A percentile compares a stretch with the other conserved stretches of the same genome.
Evolutionary conservation across 2,113 vertebrate genomes (phyloP).

Genomic region (Rhinogobius similis): DNA sequence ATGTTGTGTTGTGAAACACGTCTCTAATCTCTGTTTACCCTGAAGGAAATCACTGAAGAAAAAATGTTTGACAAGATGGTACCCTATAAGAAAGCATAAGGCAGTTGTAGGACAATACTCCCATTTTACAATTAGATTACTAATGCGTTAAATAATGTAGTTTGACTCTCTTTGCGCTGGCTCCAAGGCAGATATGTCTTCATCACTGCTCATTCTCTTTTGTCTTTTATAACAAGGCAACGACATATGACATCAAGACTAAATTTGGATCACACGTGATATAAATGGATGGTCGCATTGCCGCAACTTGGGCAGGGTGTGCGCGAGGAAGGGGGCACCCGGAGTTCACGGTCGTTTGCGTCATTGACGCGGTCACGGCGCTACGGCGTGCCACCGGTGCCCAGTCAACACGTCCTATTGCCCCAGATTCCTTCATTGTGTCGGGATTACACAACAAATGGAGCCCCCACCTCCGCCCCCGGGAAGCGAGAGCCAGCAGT

Average conservation of each 20-base stretch:
- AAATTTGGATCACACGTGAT: slow-evolving; percentile 44
- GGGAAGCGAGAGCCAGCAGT: slow-evolving; percentile 69
- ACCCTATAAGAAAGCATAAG: not conserved
- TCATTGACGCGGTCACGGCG: too few relatives aligned
- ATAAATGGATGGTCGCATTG: slow-evolving; percentile 17
- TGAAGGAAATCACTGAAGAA: not conserved
- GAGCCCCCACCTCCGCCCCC: slow-evolving; percentile 51
- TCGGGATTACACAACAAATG: slow-evolving; percentile 79
- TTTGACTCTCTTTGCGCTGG: not conserved
- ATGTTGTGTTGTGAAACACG: not conserved
- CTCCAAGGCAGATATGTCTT: not conserved
- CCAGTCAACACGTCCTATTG: slow-evolving; percentile 42
- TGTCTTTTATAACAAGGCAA: slow-evolving; percentile 27
- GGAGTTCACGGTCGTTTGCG: slow-evolving; percentile 18
- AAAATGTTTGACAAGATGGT: not conserved
- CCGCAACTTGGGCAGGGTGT: slow-evolving; percentile 6
- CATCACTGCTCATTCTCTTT: slow-evolving; percentile 16
- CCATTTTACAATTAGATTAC: not conserved
- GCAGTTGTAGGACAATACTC: not conserved
- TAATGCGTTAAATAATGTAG: not conserved
- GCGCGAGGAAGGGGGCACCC: not conserved
- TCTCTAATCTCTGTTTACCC: not conserved
- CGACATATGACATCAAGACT: slow-evolving; percentile 40
- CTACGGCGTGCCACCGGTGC: not conserved
- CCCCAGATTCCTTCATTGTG: slow-evolving; percentile 82